Base-by-base conservation (phyloP, 2,888 invertebrate species). In the Suillia variegata region DNA sequence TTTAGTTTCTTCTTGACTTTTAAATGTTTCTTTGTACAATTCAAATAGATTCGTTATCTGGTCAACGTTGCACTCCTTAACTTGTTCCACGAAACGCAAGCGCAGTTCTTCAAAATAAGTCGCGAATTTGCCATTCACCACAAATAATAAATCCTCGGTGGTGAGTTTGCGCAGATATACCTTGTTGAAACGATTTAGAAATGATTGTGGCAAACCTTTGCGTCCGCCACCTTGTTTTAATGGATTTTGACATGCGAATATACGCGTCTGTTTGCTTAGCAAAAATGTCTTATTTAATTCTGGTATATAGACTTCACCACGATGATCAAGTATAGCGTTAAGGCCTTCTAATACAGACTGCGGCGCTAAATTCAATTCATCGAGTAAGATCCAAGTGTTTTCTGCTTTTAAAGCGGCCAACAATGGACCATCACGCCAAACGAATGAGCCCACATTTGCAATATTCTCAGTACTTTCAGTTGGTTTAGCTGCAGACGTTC, bases 191-290 rank as follows among this genome's bases (percentile, higher is more conserved):
- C 99, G 87, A 81, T 99, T 99, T 0, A 99, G 85, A 80, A 99
- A 99, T 0, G 98, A 98, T 73, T 93, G 89, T 0, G 99, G 99
- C 24, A 99, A 84, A 1, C 98, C 98, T 80, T 98, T 89, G 64
- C 99, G 86, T 0, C 94, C 96, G 0, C 98, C 98, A 10, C 99
- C 99, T 84, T 99, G 96, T 71, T 89, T 89, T 42, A 94, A 83
- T 0, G 99, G 99, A 85, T 99, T 99, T 83, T 99, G 99, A 74
- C 98, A 98, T 1, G 93, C 99, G 80, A 99, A 99, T 53, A 99
- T 86, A 68, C 92, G 88, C 0, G 97, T 97, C 68, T 88, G 86
- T 58, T 83, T 80, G 75, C 86, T 89, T 0, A 98, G 87, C 62
- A 86, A 84, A 77, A 98, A 98, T 0, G 90, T 91, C 80, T 88